These are phyloP conservation scores for Lepidonotus clava DNA, from an alignment of 2,888 invertebrate genomes.

Conservation along the genomic window DNA sequence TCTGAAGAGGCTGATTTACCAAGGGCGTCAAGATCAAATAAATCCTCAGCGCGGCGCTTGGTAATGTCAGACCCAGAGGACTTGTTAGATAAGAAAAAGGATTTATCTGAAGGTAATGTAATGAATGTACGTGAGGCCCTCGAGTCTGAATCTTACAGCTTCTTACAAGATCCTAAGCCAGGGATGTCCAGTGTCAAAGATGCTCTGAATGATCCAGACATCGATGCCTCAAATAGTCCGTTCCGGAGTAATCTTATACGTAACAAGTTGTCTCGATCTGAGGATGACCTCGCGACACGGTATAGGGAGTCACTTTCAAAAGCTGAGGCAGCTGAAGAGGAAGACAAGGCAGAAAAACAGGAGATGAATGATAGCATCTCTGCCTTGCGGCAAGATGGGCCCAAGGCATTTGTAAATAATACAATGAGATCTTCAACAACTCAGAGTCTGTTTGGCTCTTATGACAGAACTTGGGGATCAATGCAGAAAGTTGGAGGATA, in stretches of 20 bases:
- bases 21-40: too few species aligned
- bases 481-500: background rate
- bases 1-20: too few species aligned
- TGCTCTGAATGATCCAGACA: background rate
- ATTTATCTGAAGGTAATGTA: background rate
- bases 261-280: background rate
- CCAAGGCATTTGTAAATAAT: background rate
- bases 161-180: background rate
- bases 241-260: background rate
- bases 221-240: background rate
- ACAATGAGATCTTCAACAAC: background rate
- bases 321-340: background rate
- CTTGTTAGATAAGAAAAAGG: background rate
- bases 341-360: background rate
- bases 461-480: conserved; percentile 24
- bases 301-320: conserved; percentile 1
- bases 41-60: background rate
- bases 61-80: background rate
- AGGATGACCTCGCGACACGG: background rate
- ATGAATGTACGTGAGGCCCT: conserved; percentile 15
- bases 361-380: conserved; percentile 16
- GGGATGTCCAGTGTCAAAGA: background rate
- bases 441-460: background rate
- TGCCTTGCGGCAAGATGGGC: background rate
- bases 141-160: background rate